Percentiles rank a stretch among this genome's conserved stretches.
Evolutionary conservation across 1,140 invertebrate species (phyloP).

Genomic region (Amyelois transitella): DNA sequence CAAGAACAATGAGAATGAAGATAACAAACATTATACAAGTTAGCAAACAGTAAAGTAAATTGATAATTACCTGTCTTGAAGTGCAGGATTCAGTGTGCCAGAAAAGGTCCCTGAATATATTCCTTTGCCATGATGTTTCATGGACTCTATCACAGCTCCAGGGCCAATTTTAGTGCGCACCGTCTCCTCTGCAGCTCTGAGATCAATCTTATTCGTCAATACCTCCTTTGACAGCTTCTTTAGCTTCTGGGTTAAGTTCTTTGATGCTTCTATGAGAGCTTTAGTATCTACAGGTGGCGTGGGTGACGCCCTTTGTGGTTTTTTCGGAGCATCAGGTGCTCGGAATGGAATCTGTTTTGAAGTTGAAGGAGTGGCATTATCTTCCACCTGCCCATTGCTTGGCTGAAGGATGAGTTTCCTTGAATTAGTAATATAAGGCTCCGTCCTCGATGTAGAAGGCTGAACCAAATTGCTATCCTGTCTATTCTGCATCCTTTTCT

Average conservation of each 20-base stretch:
- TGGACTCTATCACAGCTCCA: slow-evolving; percentile 92
- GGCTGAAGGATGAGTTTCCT: slow-evolving; percentile 45
- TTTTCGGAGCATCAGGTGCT: slow-evolving; percentile 50
- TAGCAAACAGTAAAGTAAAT: neutral
- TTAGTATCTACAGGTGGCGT: slow-evolving; percentile 78
- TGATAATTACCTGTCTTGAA: slow-evolving; percentile 83
- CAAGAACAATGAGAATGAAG: no score
- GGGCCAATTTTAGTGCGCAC: slow-evolving; percentile 75
- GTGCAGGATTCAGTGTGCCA: slow-evolving; percentile 93
- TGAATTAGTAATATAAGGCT: slow-evolving; percentile 47
- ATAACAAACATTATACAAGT: no score
- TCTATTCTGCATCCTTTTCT: slow-evolving; percentile 57
- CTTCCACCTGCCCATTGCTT: slow-evolving; percentile 35
- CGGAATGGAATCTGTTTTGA: slow-evolving; percentile 49
- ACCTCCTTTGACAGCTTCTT: slow-evolving; percentile 93
- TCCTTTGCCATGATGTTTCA: slow-evolving; percentile 95
- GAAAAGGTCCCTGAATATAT: slow-evolving; percentile 89
- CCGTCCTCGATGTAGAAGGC: slow-evolving; percentile 62
- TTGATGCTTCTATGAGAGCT: slow-evolving; percentile 89
- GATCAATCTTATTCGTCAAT: slow-evolving; percentile 79
- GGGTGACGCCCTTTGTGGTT: slow-evolving; percentile 40
- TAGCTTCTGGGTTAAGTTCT: slow-evolving; percentile 93
- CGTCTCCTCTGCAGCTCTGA: slow-evolving; percentile 68
- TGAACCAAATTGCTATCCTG: slow-evolving; percentile 42
- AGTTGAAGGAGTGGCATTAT: slow-evolving; percentile 50